Conservation (phyloP, 2,113 vertebrate species). For the Ariopsis seemanni region DNA sequence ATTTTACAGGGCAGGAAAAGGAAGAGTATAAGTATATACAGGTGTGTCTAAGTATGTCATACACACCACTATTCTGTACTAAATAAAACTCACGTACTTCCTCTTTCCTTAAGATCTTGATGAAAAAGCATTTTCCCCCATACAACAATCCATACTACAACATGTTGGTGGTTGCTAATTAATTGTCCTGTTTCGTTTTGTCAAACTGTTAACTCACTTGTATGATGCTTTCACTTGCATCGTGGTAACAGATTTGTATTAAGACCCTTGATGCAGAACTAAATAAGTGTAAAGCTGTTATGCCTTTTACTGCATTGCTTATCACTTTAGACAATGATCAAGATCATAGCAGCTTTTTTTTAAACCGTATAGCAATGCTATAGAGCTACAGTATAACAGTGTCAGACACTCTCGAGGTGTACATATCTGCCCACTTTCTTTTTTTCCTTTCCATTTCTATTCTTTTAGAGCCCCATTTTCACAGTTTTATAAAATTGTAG, state of each 20-base stretch:
- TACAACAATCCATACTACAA: neutral
- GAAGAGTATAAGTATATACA: slow-evolving; percentile 52
- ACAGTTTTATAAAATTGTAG: slow-evolving; percentile 3
- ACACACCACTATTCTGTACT: slow-evolving; percentile 27
- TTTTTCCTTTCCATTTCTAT: neutral
- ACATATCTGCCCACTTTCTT: neutral
- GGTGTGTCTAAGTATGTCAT: slow-evolving; percentile 60
- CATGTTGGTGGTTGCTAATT: neutral
- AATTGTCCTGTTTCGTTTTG: neutral
- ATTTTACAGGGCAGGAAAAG: slow-evolving; percentile 58
- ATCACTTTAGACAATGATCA: neutral
- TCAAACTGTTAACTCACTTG: neutral
- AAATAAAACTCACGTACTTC: slow-evolving; percentile 49
- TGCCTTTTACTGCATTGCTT: neutral
- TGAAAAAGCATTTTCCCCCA: slow-evolving; percentile 31
- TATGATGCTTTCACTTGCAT: neutral
- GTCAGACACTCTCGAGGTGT: neutral
- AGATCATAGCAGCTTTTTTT: neutral
- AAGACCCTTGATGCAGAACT: neutral
- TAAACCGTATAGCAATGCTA: neutral
- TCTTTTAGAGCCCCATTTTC: neutral
- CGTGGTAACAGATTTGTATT: neutral
- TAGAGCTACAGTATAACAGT: neutral
- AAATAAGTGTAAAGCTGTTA: neutral
- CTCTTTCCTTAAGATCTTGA: slow-evolving; percentile 21